Evolutionary conservation across 2,797 vertebrate genomes (phyloP).

Genomic region (Leucoraja ocellata): DNA sequence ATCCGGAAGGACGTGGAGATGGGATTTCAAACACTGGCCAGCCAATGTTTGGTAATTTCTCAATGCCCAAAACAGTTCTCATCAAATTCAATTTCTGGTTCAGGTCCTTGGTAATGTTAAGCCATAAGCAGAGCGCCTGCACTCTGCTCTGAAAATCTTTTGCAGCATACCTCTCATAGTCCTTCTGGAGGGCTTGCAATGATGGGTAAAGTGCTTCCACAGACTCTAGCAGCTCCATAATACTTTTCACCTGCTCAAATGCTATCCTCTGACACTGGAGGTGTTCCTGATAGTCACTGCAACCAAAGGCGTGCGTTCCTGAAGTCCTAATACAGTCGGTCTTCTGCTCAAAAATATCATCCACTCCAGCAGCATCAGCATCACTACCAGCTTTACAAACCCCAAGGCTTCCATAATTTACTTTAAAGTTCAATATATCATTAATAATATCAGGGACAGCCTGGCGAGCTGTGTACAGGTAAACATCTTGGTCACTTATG

Average conservation of each 20-base stretch:
- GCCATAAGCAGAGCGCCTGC: conserved; percentile 98
- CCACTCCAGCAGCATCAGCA: conserved; percentile 59
- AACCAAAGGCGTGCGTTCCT: conserved; percentile 58
- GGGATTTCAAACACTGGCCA: conserved; percentile 98
- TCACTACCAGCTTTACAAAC: conserved; percentile 55
- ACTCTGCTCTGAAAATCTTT: conserved; percentile 94
- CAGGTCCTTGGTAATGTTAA: conserved; percentile 96
- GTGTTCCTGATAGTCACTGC: conserved; percentile 73
- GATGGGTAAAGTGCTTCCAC: conserved; percentile 96
- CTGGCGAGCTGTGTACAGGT: conserved; percentile 88
- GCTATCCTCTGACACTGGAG: conserved; percentile 84
- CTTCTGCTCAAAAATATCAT: conserved; percentile 47
- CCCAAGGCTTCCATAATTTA: conserved; percentile 72
- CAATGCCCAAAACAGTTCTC: conserved; percentile 92
- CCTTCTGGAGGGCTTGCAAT: conserved; percentile 87
- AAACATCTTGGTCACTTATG: conserved; percentile 86
- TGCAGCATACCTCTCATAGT: conserved; percentile 92
- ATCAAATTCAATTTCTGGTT: conserved; percentile 97
- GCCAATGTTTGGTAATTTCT: conserved; percentile 85
- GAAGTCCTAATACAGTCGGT: conserved; percentile 48
- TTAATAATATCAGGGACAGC: conserved; percentile 93
- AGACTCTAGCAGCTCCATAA: conserved; percentile 91
- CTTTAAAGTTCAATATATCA: conserved; percentile 91
- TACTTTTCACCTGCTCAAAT: conserved; percentile 91
- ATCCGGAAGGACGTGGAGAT: conserved; percentile 80